Percentiles rank a stretch among this genome's conserved stretches.
Evolutionary conservation across 2,113 vertebrate genomes (phyloP).

Genomic region (Electrona antarctica): DNA sequence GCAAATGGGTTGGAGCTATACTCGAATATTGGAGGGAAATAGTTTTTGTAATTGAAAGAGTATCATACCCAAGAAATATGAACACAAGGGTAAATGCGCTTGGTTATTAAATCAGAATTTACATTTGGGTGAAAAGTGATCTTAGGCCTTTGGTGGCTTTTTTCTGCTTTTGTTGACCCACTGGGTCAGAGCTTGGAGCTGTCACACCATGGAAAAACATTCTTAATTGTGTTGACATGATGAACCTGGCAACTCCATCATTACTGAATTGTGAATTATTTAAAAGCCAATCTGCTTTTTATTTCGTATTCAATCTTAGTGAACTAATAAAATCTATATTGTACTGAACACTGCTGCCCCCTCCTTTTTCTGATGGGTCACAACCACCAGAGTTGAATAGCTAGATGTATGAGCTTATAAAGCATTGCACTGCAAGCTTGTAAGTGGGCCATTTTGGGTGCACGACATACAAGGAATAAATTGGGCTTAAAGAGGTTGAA

Average conservation of each 20-base stretch:
- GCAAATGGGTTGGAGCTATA: not conserved
- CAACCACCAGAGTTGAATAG: no score
- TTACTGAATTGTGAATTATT: slow-evolving; percentile 69
- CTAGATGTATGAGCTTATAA: no score
- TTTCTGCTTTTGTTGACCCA: slow-evolving; percentile 46
- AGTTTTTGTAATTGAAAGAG: not conserved
- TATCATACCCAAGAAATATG: not conserved
- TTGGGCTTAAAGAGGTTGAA: no score
- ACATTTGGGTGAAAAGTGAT: slow-evolving; percentile 14
- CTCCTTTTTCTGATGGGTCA: slow-evolving; percentile 9
- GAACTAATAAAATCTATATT: slow-evolving; percentile 80
- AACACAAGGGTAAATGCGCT: not conserved
- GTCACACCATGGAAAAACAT: slow-evolving; percentile 17
- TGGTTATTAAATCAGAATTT: not conserved
- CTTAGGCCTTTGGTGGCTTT: slow-evolving; percentile 21
- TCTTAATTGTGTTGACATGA: slow-evolving; percentile 60
- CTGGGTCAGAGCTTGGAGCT: slow-evolving; percentile 6
- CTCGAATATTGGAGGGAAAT: not conserved
- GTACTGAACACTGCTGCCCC: slow-evolving; percentile 53
- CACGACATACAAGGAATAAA: no score
- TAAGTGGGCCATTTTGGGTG: no score
- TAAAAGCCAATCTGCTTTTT: slow-evolving; percentile 65
- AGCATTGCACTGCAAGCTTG: no score
- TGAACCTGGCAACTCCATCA: slow-evolving; percentile 46
- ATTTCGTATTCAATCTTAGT: slow-evolving; percentile 70